Conservation (phyloP, 2,113 vertebrate species). For the Phaethornis superciliosus region DNA sequence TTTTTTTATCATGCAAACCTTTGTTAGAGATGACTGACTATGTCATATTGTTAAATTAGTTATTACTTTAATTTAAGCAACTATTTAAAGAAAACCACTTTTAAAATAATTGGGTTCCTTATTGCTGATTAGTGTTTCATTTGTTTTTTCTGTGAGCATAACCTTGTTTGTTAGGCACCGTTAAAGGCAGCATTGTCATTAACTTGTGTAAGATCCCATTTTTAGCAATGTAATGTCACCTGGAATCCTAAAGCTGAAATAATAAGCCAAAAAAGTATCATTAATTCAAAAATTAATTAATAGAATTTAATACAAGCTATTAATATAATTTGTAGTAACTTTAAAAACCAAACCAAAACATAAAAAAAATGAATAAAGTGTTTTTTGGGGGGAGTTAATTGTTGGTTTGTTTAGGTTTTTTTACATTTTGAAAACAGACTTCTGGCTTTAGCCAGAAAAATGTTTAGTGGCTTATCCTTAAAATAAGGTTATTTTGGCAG, state of each 20-base stretch:
- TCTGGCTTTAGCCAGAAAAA: neutral
- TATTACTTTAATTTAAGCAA: neutral
- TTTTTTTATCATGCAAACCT: neutral
- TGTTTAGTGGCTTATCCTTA: neutral
- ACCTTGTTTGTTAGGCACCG: neutral
- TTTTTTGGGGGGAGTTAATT: too few relatives aligned
- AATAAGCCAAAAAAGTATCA: neutral
- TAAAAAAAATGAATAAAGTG: neutral
- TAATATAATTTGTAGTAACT: neutral
- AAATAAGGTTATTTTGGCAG: neutral
- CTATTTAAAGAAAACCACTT: neutral
- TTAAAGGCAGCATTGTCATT: neutral
- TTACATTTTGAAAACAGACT: neutral
- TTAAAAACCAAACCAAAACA: neutral
- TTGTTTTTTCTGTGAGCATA: neutral
- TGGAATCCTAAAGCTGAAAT: neutral
- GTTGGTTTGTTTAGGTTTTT: neutral
- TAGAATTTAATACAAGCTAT: neutral
- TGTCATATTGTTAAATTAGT: neutral
- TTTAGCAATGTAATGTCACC: neutral
- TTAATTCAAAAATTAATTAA: neutral
- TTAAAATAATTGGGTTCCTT: neutral
- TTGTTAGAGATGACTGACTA: neutral
- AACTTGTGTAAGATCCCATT: neutral
- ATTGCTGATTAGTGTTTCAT: neutral